Evolutionary conservation across 1,140 invertebrate species (phyloP), one percentile per base, ranked within the genome.

Genomic region (Eurosta solidaginis): DNA sequence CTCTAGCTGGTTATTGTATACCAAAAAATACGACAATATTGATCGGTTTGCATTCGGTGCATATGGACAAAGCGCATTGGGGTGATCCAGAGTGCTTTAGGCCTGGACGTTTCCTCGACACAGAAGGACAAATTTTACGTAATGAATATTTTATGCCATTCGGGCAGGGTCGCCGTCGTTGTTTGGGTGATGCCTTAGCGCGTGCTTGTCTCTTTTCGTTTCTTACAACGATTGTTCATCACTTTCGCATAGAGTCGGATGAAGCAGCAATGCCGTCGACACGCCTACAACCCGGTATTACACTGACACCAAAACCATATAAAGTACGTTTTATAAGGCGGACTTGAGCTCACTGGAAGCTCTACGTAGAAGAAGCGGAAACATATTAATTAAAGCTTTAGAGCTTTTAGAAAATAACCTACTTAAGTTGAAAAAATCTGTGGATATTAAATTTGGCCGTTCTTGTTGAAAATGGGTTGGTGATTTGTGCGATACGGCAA

Each of bases 131-230:
- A 78, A 81, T 81, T 80, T 76, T 77, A 77, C 74, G 85, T 78
- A 82, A 87, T 63, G 87, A 88, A 76, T 90, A 91, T 68, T 83
- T 93, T 6, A 90, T 93, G 79, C 87, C 91, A 3, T 95, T 95
- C 81, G 93, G 93, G 36, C 88, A 91, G 83, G 94, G 94, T 91
- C 84, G 86, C 80, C 90, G 94, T 81, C 91, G 92, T 78, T 96
- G 95, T 83, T 91, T 94, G 0, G 95, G 95, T 1, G 93, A 96
- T 86, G 88, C 91, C 0, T 85, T 96, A 49, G 95, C 94, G 0
- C 91, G 90, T 74, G 91, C 91, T 1, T 93, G 94, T 79, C 83
- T 94, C 3, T 96, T 96, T 82, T 88, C 95, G 22, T 91, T 94
- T 52, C 92, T 96, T 75, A 89, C 91, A 3, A 91, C 91, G 6